Evolutionary conservation across 2,113 vertebrate species (phyloP).

Genomic region (Lontra canadensis): DNA sequence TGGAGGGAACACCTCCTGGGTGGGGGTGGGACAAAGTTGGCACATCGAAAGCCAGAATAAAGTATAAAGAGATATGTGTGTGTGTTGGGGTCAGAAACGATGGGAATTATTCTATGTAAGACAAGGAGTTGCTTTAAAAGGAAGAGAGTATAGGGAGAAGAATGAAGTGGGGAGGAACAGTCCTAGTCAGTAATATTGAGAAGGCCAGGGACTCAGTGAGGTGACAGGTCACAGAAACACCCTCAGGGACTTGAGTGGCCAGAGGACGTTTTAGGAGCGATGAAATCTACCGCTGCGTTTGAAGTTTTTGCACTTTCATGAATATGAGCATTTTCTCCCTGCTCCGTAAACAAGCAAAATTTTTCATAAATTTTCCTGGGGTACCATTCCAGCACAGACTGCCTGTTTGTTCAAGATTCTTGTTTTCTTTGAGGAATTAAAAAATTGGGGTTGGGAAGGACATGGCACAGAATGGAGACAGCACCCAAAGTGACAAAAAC

Average conservation of each 20-base stretch:
- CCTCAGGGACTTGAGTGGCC: neutral
- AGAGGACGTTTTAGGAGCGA: neutral
- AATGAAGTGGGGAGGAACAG: neutral
- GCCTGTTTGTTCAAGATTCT: neutral
- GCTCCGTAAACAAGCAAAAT: neutral
- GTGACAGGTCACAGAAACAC: neutral
- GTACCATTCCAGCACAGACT: neutral
- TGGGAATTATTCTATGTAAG: neutral
- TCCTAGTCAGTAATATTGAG: neutral
- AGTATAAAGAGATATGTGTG: neutral
- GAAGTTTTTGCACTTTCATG: neutral
- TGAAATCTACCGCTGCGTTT: fast-evolving
- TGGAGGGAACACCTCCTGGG: too few relatives aligned
- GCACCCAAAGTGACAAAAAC: neutral
- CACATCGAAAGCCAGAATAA: neutral
- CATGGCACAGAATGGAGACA: neutral
- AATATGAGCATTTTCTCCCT: neutral
- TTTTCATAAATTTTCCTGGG: neutral
- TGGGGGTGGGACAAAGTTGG: neutral
- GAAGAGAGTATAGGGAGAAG: neutral
- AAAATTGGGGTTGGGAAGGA: neutral
- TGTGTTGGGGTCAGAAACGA: too few relatives aligned
- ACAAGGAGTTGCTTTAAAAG: neutral
- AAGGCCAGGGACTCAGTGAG: too few relatives aligned
- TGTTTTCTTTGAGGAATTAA: neutral